phyloP scores from a whole-genome alignment of 2,888 invertebrate species.

The Agrotis clavis region DNA sequence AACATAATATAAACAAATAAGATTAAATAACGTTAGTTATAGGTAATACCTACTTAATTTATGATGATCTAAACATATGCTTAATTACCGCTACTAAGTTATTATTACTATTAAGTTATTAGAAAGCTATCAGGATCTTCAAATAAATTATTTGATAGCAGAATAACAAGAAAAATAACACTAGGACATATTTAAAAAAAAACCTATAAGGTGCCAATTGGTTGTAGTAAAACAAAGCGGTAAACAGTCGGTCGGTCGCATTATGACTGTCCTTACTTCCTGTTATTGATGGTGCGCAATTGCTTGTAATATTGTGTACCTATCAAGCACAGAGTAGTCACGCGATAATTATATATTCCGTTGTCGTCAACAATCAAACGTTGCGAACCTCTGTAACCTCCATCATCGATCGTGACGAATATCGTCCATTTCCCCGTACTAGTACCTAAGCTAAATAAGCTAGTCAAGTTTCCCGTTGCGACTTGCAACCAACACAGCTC shows the following conservation, averaged over 20 bases:
- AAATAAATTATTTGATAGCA: neutral
- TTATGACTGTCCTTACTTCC: constrained; percentile 29
- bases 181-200: too few relatives aligned
- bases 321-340: constrained; percentile 2
- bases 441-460: too few relatives aligned
- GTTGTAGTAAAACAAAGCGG: constrained; percentile 2
- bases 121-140: neutral
- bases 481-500: too few relatives aligned
- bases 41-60: neutral
- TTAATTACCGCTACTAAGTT: neutral
- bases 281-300: neutral
- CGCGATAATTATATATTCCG: neutral
- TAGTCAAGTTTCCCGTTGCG: neutral
- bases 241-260: neutral
- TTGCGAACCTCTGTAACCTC: neutral
- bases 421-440: constrained; percentile 11
- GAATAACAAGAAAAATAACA: neutral
- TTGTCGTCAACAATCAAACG: neutral
- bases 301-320: neutral
- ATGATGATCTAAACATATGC: too few relatives aligned
- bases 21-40: neutral
- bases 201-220: too few relatives aligned
- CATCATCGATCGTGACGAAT: constrained; percentile 18
- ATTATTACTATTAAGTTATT: neutral
- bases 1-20: too few relatives aligned